Evolutionary conservation across 2,113 vertebrate species (phyloP).

Genomic region (Rana temporaria): DNA sequence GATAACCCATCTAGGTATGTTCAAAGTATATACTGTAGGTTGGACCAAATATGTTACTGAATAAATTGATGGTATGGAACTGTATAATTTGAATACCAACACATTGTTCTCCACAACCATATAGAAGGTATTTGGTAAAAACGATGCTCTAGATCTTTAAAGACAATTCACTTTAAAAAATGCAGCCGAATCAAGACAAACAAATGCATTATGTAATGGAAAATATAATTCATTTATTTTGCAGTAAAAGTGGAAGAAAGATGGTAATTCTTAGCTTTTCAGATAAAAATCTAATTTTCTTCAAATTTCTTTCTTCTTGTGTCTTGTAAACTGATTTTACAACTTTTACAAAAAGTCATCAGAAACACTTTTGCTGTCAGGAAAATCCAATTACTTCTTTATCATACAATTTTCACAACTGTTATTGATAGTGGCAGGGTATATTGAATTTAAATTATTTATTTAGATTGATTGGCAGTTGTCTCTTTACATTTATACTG

Average conservation of each 20-base stretch:
- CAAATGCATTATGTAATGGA: conserved; percentile 26
- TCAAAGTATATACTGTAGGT: too few species aligned
- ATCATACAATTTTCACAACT: conserved; percentile 77
- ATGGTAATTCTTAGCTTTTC: conserved; percentile 45
- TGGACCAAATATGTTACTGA: too few species aligned
- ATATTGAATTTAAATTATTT: conserved; percentile 87
- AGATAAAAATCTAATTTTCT: conserved; percentile 61
- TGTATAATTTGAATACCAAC: too few species aligned
- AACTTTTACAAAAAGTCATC: conserved; percentile 77
- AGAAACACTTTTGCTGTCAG: conserved; percentile 73
- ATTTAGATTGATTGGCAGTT: conserved; percentile 79
- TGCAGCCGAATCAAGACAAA: conserved; percentile 28
- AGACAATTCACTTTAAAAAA: conserved; percentile 12
- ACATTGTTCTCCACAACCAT: too few species aligned
- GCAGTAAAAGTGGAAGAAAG: conserved; percentile 12
- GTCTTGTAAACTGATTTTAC: conserved; percentile 80
- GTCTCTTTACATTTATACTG: conserved; percentile 66
- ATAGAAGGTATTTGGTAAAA: too few species aligned
- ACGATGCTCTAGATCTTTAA: conserved; percentile 14
- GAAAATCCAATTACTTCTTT: conserved; percentile 80
- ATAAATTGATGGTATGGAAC: too few species aligned
- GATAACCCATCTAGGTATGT: too few species aligned
- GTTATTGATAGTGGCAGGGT: conserved; percentile 80
- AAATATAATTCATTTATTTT: conserved; percentile 42
- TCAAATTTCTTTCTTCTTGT: conserved; percentile 68